A percentile compares a stretch with the other conserved stretches of the same genome.
These are phyloP conservation scores for Drosophila nigrodunni DNA, from an alignment of 1,140 invertebrate genomes.

Conservation along the genomic window DNA sequence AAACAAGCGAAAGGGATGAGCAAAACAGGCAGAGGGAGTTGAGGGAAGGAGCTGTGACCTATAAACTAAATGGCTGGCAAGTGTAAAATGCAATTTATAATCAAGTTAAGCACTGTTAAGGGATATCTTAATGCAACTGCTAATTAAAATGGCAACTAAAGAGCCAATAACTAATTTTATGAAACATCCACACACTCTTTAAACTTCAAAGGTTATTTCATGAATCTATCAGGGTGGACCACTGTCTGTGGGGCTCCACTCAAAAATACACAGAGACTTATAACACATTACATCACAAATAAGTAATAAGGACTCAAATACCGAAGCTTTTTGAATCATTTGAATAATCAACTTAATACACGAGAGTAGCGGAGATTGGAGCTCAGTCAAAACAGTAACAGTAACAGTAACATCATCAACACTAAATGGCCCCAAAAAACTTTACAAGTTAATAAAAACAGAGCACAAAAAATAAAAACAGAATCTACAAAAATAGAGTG, in stretches of 20 bases:
- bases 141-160: conserved; percentile 53
- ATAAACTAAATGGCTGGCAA: conserved; percentile 49
- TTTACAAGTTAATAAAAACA: conserved; percentile 34
- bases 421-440: conserved; percentile 26
- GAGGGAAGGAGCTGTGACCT: conserved; percentile 16
- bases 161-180: conserved; percentile 11
- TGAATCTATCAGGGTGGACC: conserved; percentile 12
- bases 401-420: conserved; percentile 37
- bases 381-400: conserved; percentile 39
- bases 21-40: neutral
- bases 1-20: conserved; percentile 1
- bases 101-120: conserved; percentile 33
- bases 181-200: neutral
- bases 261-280: no score
- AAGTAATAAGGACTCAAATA: no score
- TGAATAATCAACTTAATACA: no score
- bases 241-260: no score
- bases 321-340: no score
- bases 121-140: conserved; percentile 51
- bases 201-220: conserved; percentile 10
- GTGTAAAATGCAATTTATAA: conserved; percentile 48
- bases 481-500: conserved; percentile 53
- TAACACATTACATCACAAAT: no score
- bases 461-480: conserved; percentile 9
- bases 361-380: no score